phyloP scores from a whole-genome alignment of 2,113 vertebrate species.

The Sula dactylatra region DNA sequence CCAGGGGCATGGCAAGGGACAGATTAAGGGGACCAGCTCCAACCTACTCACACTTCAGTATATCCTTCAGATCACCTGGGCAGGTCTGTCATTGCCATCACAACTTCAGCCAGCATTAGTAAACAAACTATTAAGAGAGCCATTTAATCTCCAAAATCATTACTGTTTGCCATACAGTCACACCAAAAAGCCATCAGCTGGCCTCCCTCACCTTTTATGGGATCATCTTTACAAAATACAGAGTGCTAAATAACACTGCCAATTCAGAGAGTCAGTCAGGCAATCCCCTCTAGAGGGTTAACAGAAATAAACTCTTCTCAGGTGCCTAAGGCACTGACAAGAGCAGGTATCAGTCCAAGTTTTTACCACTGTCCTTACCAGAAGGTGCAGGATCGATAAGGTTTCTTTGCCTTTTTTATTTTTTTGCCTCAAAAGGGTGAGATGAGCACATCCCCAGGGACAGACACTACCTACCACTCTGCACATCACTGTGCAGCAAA shows the following conservation, averaged over 20 bases:
- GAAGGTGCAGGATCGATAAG: neutral
- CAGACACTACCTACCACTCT: neutral
- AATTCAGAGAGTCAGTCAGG: neutral
- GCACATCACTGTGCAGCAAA: neutral
- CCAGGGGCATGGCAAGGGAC: neutral
- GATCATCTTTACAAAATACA: neutral
- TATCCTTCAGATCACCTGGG: neutral
- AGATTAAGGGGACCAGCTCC: neutral
- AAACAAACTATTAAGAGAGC: neutral
- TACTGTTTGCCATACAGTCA: neutral
- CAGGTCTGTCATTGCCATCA: neutral
- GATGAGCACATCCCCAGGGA: neutral
- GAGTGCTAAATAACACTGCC: neutral
- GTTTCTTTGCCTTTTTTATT: neutral
- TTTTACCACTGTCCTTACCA: neutral
- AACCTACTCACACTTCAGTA: neutral
- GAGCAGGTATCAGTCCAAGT: neutral
- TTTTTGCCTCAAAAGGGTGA: neutral
- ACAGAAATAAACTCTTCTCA: neutral
- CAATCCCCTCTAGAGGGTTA: neutral
- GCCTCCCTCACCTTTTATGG: neutral
- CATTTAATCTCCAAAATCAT: neutral
- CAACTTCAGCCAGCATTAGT: neutral
- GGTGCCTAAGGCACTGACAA: neutral
- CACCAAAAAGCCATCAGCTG: neutral